Percentiles rank a stretch among this genome's conserved stretches.
Conservation (phyloP, 2,113 vertebrate species). For the Stegostoma tigrinum region DNA sequence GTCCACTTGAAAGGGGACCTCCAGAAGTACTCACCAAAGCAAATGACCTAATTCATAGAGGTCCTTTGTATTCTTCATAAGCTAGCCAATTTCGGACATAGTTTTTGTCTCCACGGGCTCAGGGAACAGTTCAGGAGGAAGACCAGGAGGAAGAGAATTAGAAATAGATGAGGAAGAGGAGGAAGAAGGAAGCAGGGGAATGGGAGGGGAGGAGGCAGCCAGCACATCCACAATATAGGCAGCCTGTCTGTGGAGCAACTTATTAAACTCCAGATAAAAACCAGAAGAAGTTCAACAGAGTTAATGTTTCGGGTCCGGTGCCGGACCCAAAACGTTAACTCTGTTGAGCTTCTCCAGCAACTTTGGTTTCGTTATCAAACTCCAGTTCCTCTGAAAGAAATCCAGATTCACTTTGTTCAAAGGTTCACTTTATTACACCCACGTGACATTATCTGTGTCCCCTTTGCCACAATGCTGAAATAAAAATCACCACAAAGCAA, state of each 20-base stretch:
- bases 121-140: background rate
- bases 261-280: background rate
- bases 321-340: no score
- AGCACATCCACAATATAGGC: background rate
- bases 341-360: no score
- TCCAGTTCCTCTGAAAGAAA: background rate
- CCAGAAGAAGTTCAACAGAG: no score
- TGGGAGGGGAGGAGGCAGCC: background rate
- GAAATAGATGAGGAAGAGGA: background rate
- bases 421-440: background rate
- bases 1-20: no score
- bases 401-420: background rate
- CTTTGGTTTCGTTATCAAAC: background rate
- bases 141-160: background rate
- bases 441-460: background rate
- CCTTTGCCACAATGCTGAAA: background rate
- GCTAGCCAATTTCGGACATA: background rate
- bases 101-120: background rate
- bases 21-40: background rate
- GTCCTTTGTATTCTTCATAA: background rate
- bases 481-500: background rate
- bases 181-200: background rate
- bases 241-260: background rate
- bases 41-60: background rate
- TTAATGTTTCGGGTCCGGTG: no score